Conservation (phyloP, 2,888 invertebrate genomes). For the Nomada hirtipes region DNA sequence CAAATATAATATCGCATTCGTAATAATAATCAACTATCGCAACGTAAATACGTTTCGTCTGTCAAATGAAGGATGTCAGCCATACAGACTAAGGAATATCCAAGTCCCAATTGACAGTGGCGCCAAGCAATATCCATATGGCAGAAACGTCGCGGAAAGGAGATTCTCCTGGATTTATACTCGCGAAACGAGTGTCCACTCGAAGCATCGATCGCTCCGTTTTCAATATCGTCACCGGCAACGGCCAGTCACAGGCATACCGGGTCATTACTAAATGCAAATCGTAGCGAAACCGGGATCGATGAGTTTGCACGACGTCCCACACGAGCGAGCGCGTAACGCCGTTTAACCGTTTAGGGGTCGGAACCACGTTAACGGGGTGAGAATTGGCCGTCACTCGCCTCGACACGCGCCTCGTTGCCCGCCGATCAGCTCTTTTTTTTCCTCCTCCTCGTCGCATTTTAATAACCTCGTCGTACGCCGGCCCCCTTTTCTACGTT, state of each 20-base stretch:
- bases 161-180: slow-evolving; percentile 26
- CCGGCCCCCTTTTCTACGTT: slow-evolving; percentile 33
- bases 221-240: slow-evolving; percentile 64
- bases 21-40: no score
- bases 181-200: slow-evolving; percentile 22
- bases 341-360: slow-evolving; percentile 80
- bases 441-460: slow-evolving; percentile 74
- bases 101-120: not conserved
- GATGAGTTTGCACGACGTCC: slow-evolving; percentile 78
- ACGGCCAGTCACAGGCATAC: slow-evolving; percentile 57
- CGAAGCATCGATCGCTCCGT: slow-evolving; percentile 56
- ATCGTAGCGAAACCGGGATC: slow-evolving; percentile 78
- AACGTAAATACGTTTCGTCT: no score
- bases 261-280: slow-evolving; percentile 83
- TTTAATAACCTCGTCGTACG: slow-evolving; percentile 76
- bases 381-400: slow-evolving; percentile 78
- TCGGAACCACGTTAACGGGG: slow-evolving; percentile 75
- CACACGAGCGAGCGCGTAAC: slow-evolving; percentile 73
- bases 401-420: slow-evolving; percentile 82
- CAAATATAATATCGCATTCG: no score
- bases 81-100: not conserved
- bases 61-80: no score
- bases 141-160: not conserved
- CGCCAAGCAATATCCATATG: not conserved
- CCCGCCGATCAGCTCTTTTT: slow-evolving; percentile 77